phyloP scores from a whole-genome alignment of 2,888 invertebrate species.

The Nysson spinosus region DNA sequence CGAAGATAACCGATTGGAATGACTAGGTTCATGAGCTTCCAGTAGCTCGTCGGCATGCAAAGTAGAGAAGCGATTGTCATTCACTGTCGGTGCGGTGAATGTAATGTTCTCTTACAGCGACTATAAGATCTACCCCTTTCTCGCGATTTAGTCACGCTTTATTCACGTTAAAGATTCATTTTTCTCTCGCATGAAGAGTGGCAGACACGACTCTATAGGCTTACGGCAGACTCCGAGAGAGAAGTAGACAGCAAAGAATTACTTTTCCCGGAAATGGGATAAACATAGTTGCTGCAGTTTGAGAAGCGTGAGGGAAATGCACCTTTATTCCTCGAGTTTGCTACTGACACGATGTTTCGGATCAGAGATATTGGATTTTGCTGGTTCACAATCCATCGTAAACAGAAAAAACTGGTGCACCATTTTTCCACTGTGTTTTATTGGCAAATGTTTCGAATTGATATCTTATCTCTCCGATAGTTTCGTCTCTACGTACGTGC shows the following conservation, averaged over 20 bases:
- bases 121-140: conserved; percentile 19
- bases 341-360: neutral
- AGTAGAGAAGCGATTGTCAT: conserved; percentile 53
- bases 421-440: too few species aligned
- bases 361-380: too few species aligned
- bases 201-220: neutral
- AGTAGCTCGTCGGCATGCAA: conserved; percentile 44
- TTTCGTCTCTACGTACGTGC: too few species aligned
- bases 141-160: conserved; percentile 47
- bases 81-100: conserved; percentile 30
- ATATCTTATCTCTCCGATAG: too few species aligned
- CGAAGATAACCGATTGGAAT: conserved; percentile 49
- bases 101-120: conserved; percentile 35
- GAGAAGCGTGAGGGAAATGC: neutral
- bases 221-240: too few species aligned
- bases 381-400: too few species aligned
- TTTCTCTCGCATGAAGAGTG: conserved; percentile 18
- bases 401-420: too few species aligned
- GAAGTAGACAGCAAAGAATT: too few species aligned
- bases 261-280: too few species aligned
- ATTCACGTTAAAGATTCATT: conserved; percentile 20
- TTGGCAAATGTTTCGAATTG: too few species aligned
- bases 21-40: conserved; percentile 28
- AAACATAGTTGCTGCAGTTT: neutral
- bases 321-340: conserved; percentile 23